A percentile compares a stretch with the other conserved stretches of the same genome.
Evolutionary conservation across 2,797 vertebrate genomes (phyloP).

Genomic region (Euthynnus affinis): DNA sequence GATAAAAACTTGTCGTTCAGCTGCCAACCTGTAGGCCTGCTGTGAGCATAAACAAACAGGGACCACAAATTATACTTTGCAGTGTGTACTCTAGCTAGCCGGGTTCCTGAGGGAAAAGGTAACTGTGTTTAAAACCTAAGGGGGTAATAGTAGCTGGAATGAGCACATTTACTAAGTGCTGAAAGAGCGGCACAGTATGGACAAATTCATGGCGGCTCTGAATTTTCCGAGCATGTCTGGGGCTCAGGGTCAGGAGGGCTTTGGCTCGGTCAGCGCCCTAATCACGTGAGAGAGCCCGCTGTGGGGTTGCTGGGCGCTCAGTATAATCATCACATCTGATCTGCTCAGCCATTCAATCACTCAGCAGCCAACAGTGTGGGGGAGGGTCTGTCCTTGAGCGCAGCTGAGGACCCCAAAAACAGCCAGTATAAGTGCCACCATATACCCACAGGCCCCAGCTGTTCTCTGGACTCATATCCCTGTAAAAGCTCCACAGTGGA

Average conservation of each 20-base stretch:
- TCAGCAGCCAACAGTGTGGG: constrained; percentile 55
- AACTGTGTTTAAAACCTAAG: constrained; percentile 60
- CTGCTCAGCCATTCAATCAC: constrained; percentile 76
- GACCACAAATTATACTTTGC: constrained; percentile 63
- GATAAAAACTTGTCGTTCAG: constrained; percentile 43
- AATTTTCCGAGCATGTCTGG: constrained; percentile 56
- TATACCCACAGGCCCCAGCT: constrained; percentile 64
- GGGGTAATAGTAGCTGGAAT: constrained; percentile 43
- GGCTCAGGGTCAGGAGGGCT: constrained; percentile 67
- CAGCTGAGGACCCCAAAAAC: constrained; percentile 75
- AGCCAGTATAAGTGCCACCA: constrained; percentile 27
- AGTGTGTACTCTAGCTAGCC: constrained; percentile 51
- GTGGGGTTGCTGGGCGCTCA: constrained; percentile 56
- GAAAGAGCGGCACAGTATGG: constrained; percentile 60
- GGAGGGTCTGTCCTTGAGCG: constrained; percentile 66
- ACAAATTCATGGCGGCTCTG: constrained; percentile 46
- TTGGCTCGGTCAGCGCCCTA: constrained; percentile 66
- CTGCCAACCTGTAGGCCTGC: constrained; percentile 24
- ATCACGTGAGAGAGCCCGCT: constrained; percentile 75
- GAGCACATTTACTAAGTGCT: constrained; percentile 60
- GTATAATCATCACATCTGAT: constrained; percentile 70
- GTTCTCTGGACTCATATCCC: constrained; percentile 53
- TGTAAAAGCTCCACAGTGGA: constrained; percentile 18
- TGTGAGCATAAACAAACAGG: constrained; percentile 35
- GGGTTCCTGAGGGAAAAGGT: constrained; percentile 61